These are phyloP conservation scores for Bombus confusus DNA, from an alignment of 1,140 invertebrate species.

Conservation along the genomic window DNA sequence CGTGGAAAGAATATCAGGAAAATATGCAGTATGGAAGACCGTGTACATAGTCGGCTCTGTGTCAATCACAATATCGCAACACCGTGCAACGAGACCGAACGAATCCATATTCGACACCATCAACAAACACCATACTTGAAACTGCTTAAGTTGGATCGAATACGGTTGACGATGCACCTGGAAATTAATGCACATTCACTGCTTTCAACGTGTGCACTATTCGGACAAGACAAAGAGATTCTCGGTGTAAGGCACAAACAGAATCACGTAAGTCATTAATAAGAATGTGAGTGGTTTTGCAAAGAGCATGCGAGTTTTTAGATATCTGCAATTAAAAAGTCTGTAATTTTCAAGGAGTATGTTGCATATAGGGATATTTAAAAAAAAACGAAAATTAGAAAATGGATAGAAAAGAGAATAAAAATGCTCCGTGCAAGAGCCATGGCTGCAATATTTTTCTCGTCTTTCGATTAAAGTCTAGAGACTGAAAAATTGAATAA, in stretches of 20 bases:
- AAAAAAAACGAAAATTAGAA: neutral
- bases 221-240: neutral
- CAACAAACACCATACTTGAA: neutral
- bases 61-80: neutral
- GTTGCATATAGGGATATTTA: neutral
- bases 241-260: neutral
- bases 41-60: neutral
- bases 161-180: neutral
- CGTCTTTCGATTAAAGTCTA: neutral
- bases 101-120: neutral
- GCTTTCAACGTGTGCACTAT: conserved; percentile 15
- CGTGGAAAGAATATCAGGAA: neutral
- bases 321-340: neutral
- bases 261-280: neutral
- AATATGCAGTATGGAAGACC: neutral
- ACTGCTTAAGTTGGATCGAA: neutral
- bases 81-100: neutral
- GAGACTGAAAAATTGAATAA: neutral
- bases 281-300: neutral
- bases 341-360: neutral
- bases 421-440: neutral
- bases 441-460: neutral
- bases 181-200: conserved; percentile 17
- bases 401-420: neutral
- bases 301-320: neutral